Evolutionary conservation across 1,140 invertebrate species (phyloP).

Genomic region (Odontomachus brunneus): DNA sequence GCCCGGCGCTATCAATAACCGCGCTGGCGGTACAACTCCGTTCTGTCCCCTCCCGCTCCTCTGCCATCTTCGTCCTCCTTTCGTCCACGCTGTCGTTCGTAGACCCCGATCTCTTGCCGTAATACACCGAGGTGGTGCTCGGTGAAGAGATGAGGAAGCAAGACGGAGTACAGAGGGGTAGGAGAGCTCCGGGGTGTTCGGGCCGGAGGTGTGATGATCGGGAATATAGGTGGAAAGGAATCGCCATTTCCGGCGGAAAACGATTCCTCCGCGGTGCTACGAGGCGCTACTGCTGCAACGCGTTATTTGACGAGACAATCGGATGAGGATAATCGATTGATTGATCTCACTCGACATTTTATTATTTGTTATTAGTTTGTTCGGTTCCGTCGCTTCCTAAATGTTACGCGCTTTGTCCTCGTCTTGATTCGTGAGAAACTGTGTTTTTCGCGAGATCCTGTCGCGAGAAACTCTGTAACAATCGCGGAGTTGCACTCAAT

Average conservation of each 20-base stretch:
- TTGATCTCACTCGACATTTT: neutral
- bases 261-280: neutral
- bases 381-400: neutral
- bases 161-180: neutral
- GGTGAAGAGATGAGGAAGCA: conserved; percentile 16
- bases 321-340: conserved; percentile 33
- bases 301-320: conserved; percentile 16
- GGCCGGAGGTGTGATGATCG: conserved; percentile 25
- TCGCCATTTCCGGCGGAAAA: conserved; percentile 8
- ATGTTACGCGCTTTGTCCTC: neutral
- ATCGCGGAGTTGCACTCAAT: neutral
- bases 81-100: conserved; percentile 7
- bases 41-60: neutral
- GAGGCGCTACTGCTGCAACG: neutral
- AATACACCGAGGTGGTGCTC: conserved; percentile 32
- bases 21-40: conserved; percentile 59
- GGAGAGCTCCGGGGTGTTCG: neutral
- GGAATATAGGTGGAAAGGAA: neutral
- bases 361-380: conserved; percentile 36
- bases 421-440: neutral
- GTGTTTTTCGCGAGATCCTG: neutral
- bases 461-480: neutral
- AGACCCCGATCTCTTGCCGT: conserved; percentile 20
- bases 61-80: neutral
- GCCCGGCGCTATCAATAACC: conserved; percentile 82